phyloP scores from a whole-genome alignment of 2,888 invertebrate species.

The Hoplodrina blanda region DNA sequence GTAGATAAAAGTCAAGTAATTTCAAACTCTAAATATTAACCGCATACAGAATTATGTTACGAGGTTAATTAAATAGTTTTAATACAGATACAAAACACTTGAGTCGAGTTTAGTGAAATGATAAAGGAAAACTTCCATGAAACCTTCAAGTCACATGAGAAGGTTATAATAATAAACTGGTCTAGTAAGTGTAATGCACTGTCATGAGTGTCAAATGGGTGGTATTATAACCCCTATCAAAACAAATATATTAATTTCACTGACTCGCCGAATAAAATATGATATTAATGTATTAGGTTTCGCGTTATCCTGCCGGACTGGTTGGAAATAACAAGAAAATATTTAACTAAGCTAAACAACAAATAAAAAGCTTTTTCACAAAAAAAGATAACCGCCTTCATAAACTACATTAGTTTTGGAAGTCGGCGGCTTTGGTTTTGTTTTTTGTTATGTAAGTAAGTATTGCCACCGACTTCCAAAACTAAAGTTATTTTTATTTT shows the following conservation, averaged over 20 bases:
- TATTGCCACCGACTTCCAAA: too few species aligned
- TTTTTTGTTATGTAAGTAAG: too few species aligned
- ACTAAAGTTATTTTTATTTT: too few species aligned
- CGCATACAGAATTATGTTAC: constrained; percentile 13
- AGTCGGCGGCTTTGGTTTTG: too few species aligned
- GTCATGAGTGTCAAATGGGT: constrained; percentile 24
- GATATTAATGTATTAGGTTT: not conserved
- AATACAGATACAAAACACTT: constrained; percentile 5
- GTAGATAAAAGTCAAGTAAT: constrained; percentile 26
- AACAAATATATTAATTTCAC: constrained; percentile 30
- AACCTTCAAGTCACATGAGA: constrained; percentile 35
- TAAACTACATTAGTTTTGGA: too few species aligned
- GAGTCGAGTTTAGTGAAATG: constrained; percentile 24
- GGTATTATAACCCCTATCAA: constrained; percentile 3
- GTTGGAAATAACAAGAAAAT: not conserved
- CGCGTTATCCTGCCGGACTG: not conserved
- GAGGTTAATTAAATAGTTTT: constrained; percentile 23
- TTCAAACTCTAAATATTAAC: constrained; percentile 1
- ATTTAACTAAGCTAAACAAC: not conserved
- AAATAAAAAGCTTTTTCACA: too few species aligned
- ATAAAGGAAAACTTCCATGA: constrained; percentile 42
- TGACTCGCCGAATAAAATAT: not conserved
- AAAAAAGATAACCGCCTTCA: too few species aligned
- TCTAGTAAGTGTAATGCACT: constrained; percentile 16
- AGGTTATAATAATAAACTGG: constrained; percentile 46